A percentile compares a stretch with the other conserved stretches of the same genome.
phyloP scores from a whole-genome alignment of 2,113 vertebrate genomes.

The Coregonus clupeaformis region DNA sequence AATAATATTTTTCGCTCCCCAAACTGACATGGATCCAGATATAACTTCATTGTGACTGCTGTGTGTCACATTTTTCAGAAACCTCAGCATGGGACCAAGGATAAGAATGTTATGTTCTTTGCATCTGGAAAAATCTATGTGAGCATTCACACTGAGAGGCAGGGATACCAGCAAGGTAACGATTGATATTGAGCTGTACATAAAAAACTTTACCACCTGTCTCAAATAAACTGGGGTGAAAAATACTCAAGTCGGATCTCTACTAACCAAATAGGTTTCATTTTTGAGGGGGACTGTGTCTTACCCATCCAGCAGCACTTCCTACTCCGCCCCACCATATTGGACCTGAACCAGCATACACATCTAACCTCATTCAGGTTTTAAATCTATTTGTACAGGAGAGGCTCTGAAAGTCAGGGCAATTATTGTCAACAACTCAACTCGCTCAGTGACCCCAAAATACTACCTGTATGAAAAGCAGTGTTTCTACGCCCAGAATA shows the following conservation, averaged over 20 bases:
- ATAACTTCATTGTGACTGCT: too few species aligned
- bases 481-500: slow-evolving; percentile 49
- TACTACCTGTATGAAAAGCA: slow-evolving; percentile 52
- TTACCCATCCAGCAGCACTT: too few species aligned
- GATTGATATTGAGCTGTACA: background rate
- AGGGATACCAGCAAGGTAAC: slow-evolving; percentile 67
- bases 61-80: slow-evolving; percentile 38
- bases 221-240: background rate
- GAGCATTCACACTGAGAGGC: slow-evolving; percentile 49
- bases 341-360: too few species aligned
- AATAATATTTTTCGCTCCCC: background rate
- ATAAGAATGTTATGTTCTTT: slow-evolving; percentile 56
- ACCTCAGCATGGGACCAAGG: slow-evolving; percentile 53
- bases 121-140: slow-evolving; percentile 63
- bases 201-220: too few species aligned
- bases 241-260: too few species aligned
- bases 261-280: too few species aligned
- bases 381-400: slow-evolving; percentile 35
- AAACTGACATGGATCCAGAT: too few species aligned
- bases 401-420: slow-evolving; percentile 31
- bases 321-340: too few species aligned
- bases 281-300: too few species aligned
- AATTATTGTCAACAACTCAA: slow-evolving; percentile 52
- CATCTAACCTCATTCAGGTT: too few species aligned
- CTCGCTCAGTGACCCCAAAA: slow-evolving; percentile 59